Conservation (phyloP, 2,888 invertebrate species). For the Ommatoiulus sabulosus region DNA sequence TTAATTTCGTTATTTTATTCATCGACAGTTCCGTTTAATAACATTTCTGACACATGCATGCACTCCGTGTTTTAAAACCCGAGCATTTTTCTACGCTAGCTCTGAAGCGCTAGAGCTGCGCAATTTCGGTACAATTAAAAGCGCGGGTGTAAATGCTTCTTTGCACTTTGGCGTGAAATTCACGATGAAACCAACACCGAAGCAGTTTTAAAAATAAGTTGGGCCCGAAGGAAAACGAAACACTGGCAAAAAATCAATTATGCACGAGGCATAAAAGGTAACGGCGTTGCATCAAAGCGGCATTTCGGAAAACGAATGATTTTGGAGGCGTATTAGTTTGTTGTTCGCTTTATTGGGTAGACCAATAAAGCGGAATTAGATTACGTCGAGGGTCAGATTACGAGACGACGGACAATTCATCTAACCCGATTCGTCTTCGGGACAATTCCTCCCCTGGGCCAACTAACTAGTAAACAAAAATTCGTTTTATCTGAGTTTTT, state of each 20-base stretch:
- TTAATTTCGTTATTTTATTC: neutral
- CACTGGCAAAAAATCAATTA: slow-evolving; percentile 18
- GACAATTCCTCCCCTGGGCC: neutral
- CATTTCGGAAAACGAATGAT: neutral
- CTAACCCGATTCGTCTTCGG: neutral
- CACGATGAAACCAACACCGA: slow-evolving; percentile 7
- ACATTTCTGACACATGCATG: neutral
- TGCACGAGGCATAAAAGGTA: slow-evolving; percentile 34
- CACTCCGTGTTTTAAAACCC: neutral
- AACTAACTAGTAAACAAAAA: neutral
- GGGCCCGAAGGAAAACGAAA: slow-evolving; percentile 27
- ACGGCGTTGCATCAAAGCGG: slow-evolving; percentile 11
- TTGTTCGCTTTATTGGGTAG: neutral
- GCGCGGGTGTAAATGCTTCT: slow-evolving; percentile 6
- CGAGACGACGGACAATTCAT: neutral
- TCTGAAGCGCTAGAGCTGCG: neutral
- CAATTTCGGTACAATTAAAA: neutral
- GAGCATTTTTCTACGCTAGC: neutral
- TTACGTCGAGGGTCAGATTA: neutral
- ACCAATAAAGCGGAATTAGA: neutral
- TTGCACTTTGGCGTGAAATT: neutral
- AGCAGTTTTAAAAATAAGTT: slow-evolving; percentile 29
- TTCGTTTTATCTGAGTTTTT: too few relatives aligned
- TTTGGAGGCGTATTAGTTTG: slow-evolving; percentile 31
- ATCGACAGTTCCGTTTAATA: neutral